Percentiles rank a stretch among this genome's conserved stretches.
phyloP scores from a whole-genome alignment of 1,140 invertebrate species.

The Drepana arcuata region DNA sequence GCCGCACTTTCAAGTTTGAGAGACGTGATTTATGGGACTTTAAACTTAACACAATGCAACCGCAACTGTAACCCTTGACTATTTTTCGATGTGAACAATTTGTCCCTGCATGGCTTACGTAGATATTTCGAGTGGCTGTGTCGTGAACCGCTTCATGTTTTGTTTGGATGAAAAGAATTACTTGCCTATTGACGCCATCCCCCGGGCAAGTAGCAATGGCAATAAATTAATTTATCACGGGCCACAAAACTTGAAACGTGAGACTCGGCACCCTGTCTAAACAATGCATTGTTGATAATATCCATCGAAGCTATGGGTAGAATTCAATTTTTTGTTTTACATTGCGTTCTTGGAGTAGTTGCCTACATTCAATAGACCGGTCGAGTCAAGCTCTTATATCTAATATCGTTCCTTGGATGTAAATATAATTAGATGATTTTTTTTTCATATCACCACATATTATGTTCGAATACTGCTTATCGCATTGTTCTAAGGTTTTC shows the following conservation, averaged over 20 bases:
- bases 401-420: too few species aligned
- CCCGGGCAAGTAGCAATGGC: slow-evolving; percentile 14
- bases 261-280: slow-evolving; percentile 3
- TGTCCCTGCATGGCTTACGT: too few species aligned
- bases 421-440: too few species aligned
- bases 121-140: slow-evolving; percentile 17
- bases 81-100: slow-evolving; percentile 49
- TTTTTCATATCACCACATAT: too few species aligned
- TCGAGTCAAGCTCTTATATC: too few species aligned
- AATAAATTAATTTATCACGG: slow-evolving; percentile 28
- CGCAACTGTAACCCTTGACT: slow-evolving; percentile 66
- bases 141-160: too few species aligned
- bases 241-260: slow-evolving; percentile 7
- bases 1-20: slow-evolving; percentile 39
- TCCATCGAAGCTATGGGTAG: too few species aligned
- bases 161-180: slow-evolving; percentile 22
- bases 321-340: too few species aligned
- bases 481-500: too few species aligned
- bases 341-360: too few species aligned
- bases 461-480: too few species aligned
- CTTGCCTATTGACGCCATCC: slow-evolving; percentile 13
- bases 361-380: too few species aligned
- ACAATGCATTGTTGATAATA: slow-evolving; percentile 8
- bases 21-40: slow-evolving; percentile 53
- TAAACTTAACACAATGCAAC: slow-evolving; percentile 45